Conservation (phyloP, 2,797 vertebrate species). For the Ceyx erithaca region DNA sequence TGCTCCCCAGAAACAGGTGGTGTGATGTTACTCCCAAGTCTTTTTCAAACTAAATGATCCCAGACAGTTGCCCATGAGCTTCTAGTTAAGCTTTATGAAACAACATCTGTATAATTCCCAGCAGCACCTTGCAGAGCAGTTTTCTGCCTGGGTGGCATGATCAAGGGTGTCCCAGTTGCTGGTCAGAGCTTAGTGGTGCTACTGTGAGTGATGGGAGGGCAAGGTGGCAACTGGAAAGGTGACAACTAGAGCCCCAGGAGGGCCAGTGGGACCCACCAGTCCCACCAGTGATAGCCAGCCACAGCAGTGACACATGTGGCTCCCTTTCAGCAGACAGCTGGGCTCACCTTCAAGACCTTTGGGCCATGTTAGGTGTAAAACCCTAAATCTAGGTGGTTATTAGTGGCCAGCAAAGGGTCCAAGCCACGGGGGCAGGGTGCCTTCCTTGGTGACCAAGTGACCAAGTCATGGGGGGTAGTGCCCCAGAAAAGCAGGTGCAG, state of each 20-base stretch:
- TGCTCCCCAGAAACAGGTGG: neutral
- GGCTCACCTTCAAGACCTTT: neutral
- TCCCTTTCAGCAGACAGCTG: accelerated
- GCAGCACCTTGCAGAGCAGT: accelerated
- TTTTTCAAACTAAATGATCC: neutral
- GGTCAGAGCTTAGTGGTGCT: too few relatives aligned
- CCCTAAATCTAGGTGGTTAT: neutral
- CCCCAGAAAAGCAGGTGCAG: neutral
- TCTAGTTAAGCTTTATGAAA: neutral
- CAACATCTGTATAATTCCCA: neutral
- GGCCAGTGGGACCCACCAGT: neutral
- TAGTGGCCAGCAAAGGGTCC: neutral
- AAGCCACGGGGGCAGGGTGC: neutral
- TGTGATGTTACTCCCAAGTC: too few relatives aligned
- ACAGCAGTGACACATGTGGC: neutral
- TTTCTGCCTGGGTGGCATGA: neutral
- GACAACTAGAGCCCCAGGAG: neutral
- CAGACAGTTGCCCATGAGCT: neutral
- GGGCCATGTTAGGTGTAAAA: neutral
- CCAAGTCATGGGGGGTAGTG: too few relatives aligned
- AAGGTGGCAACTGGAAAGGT: neutral
- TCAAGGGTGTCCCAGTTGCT: neutral
- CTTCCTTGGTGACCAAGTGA: too few relatives aligned
- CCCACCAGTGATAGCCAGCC: neutral
- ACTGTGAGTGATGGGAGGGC: accelerated